These are phyloP conservation scores for Scalopus aquaticus DNA, from an alignment of 2,113 vertebrate genomes.

Conservation along the genomic window DNA sequence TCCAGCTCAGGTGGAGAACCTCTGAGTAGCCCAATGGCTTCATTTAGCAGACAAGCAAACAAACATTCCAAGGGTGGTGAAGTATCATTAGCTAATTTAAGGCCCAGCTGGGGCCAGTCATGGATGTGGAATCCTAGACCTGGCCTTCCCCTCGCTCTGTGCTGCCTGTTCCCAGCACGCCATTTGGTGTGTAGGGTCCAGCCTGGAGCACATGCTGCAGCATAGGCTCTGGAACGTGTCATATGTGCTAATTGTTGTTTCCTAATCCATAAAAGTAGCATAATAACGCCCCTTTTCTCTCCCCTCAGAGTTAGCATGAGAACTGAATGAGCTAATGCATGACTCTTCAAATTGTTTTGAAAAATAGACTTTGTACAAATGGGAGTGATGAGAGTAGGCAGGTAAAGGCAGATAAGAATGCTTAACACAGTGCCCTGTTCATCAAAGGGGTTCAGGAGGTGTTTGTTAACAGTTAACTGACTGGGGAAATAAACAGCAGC, in stretches of 20 bases:
- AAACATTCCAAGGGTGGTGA: neutral
- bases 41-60: neutral
- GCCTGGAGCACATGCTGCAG: neutral
- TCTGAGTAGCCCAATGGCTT: neutral
- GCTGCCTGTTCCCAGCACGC: neutral
- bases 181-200: neutral
- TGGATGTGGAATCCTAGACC: neutral
- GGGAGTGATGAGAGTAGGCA: neutral
- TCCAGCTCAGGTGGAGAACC: neutral
- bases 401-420: neutral
- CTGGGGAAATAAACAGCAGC: conserved; percentile 18
- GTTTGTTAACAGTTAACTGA: neutral
- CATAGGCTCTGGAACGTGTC: neutral
- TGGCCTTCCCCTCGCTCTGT: neutral
- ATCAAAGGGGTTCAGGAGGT: neutral
- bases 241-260: neutral
- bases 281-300: neutral
- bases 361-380: neutral
- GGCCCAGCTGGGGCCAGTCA: neutral
- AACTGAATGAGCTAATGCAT: neutral
- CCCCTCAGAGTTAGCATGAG: neutral
- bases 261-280: neutral
- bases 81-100: neutral
- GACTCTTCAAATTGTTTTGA: neutral
- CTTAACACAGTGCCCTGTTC: neutral